These are phyloP conservation scores for Drosophila leontia DNA, from an alignment of 1,140 invertebrate species.

Conservation along the genomic window DNA sequence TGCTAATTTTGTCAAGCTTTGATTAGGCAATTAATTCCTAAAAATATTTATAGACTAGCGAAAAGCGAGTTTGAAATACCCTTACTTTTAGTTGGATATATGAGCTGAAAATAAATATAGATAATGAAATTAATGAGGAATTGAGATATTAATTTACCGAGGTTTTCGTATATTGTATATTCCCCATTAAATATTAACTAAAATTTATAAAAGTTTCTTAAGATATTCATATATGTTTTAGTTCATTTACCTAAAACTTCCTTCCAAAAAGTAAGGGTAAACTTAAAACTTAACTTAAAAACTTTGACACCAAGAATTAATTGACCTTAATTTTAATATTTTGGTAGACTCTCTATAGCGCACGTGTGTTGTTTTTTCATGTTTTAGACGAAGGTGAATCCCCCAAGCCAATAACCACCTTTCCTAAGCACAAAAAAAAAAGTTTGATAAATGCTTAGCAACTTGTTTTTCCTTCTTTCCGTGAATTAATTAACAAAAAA, in stretches of 20 bases:
- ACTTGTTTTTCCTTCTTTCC: conserved; percentile 22
- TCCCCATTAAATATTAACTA: too few relatives aligned
- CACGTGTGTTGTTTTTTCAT: conserved; percentile 12
- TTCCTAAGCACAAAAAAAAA: conserved; percentile 1
- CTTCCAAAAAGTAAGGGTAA: too few relatives aligned
- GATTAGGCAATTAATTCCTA: conserved; percentile 17
- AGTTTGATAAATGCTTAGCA: conserved; percentile 29
- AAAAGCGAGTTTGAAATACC: not conserved
- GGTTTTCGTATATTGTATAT: too few relatives aligned
- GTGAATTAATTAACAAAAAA: conserved; percentile 27
- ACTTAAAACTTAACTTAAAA: not conserved
- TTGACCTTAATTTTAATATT: conserved; percentile 18
- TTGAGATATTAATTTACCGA: not conserved
- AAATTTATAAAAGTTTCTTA: not conserved
- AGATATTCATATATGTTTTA: not conserved
- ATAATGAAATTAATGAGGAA: not conserved
- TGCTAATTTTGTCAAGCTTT: conserved; percentile 12
- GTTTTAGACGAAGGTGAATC: conserved; percentile 20
- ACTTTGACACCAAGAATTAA: not conserved
- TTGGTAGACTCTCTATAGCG: not conserved
- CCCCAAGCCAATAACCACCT: conserved; percentile 5
- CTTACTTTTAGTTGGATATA: not conserved
- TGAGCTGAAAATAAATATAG: not conserved
- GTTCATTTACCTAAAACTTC: not conserved
- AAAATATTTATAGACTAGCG: conserved; percentile 1